Evolutionary conservation across 1,140 invertebrate species (phyloP).

Genomic region (Marisa cornuarietis): DNA sequence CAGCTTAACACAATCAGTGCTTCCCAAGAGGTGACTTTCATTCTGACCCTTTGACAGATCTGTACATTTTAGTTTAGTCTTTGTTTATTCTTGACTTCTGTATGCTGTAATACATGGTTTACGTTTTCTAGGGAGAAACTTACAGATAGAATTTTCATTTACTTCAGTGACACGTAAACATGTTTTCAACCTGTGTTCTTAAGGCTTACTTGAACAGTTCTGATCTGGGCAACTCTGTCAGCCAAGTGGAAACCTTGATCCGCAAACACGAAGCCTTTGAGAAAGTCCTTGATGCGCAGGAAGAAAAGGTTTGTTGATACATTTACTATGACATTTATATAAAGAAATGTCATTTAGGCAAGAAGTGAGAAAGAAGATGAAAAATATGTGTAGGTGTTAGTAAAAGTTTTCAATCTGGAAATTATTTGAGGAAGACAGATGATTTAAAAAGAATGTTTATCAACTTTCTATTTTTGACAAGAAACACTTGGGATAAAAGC

Average conservation of each 20-base stretch:
- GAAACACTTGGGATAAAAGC: too few species aligned
- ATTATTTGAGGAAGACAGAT: background rate
- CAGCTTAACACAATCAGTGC: slow-evolving; percentile 89
- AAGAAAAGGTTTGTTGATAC: slow-evolving; percentile 79
- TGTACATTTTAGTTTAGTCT: too few species aligned
- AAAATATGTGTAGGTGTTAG: background rate
- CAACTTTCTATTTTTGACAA: background rate
- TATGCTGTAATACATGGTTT: too few species aligned
- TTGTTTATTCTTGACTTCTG: too few species aligned
- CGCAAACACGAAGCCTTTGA: slow-evolving; percentile 99
- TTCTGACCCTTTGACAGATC: too few species aligned
- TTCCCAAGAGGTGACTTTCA: slow-evolving; percentile 79
- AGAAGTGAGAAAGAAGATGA: background rate
- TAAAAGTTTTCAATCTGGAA: background rate
- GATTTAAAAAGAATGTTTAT: too few species aligned
- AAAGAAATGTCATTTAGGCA: background rate
- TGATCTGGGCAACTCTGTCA: slow-evolving; percentile 94
- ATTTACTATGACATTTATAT: background rate
- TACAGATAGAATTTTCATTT: background rate
- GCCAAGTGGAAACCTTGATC: slow-evolving; percentile 97
- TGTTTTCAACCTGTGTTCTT: background rate
- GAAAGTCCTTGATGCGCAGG: slow-evolving; percentile 96
- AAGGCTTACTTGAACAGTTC: slow-evolving; percentile 96
- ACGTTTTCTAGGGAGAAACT: background rate
- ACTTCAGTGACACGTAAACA: too few species aligned